These are phyloP conservation scores for human (Homo sapiens) DNA, from an alignment of 2,113 vertebrate genomes.

Conservation along the genomic window GRCh38 chr12:66841001-66841500, in stretches of 20 bases:
- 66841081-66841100: not conserved
- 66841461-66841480: not conserved
- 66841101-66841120: not conserved
- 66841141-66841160: not conserved
- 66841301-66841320: not conserved
- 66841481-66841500: not conserved
- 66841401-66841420: not conserved
- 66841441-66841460: not conserved
- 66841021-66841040: not conserved
- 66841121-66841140: not conserved
- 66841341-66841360: not conserved
- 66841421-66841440: not conserved
- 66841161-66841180: not conserved
- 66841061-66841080: conserved; percentile 32
- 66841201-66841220: fast-evolving
- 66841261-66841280: not conserved
- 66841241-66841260: not conserved
- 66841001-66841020: not conserved
- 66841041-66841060: not conserved
- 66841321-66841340: not conserved
- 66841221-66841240: not conserved
- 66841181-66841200: not conserved
- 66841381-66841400: not conserved
- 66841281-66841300: not conserved
- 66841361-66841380: not conserved